Evolutionary conservation across 1,140 invertebrate species (phyloP), one percentile per base, ranked within the genome.

Genomic region (Leguminivora glycinivorella): DNA sequence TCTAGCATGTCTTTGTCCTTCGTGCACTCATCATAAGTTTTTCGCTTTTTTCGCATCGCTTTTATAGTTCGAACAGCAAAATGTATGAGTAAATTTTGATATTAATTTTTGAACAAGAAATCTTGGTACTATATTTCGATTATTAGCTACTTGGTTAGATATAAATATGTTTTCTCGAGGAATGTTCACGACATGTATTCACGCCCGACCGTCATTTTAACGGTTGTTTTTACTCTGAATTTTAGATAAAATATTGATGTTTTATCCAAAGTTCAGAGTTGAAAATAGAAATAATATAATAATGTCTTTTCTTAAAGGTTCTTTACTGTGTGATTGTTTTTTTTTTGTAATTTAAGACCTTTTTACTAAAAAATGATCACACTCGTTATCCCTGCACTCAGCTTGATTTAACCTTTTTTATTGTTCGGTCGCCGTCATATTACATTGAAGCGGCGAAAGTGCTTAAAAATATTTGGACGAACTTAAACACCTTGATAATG

Each of bases 1-100:
- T 73, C 74, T 66, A 75, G 89, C 86, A 89, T 89, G 89, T 63
- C 83, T 85, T 60, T 87, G 86, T 88, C 89, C 88, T 89, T 89
- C 86, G 84, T 83, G 87, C 86, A 89, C 85, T 83, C 78, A 87
- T 75, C 17, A 75, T 58, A 47, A 56, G 60, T 82, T 75, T 74
- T 76, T 75, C 71, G 78, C 80, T 89, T 88, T 67, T 80, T 80
- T 34, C 83, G 82, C 83, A 87, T 80, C 70, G 85, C 85, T 90
- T 89, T 75, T 74, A 19, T 82, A 82, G 75, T 67, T 75, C 73
- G 72, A 82, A 88, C 84, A 85, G 85, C 85, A 88, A 89, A 87
- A 85, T 87, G 60, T 72, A 69, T 69, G 25, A 74, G 70, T 72
- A 43, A 71, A 56, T 69, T 66, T 38, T 73, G 58, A 72, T 43